Base-by-base conservation (phyloP, 2,888 invertebrate species). In the Sarcophaga caerulescens region DNA sequence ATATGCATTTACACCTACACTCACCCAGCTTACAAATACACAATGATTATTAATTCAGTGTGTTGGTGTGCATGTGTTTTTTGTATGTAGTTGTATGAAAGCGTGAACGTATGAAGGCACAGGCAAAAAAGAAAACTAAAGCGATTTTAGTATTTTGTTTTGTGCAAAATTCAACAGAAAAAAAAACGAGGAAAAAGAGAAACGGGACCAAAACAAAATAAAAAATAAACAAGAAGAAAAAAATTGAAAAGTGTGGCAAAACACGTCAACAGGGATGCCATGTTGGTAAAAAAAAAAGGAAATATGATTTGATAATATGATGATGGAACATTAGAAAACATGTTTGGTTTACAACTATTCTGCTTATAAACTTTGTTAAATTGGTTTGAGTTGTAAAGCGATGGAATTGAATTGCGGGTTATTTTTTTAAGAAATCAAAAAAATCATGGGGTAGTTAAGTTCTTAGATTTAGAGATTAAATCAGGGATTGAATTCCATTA, bases 171-270 rank as follows among this genome's bases (percentile, higher is more conserved):
- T 52, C 23, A 66, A 68, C 44, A 77, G 57, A 82, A 86, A 81
- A 86, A 62, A 66, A 45, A 25, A 23, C 65, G 63, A 60, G 63
- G 62, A 59, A 73, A 17, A 62, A 82, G 81, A 75, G 35, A 71
- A 74, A 81, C 73, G 65, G 77, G 77, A 81, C 84, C 84, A 86
- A 86, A 86, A 86, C 84, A 86, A 86, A 83, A 86, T 63, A 83
- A 76, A 71, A 83, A 75, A 62, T 35, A 75, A 75, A 70, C 63
- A 62, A 80, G 70, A 52, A 79, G 0, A 17, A 81, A 79, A 76
- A 65, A 78, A 69, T 77, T 14, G 65, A 75, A 88, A 85, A 86
- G 86, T 88, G 85, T 88, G 85, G 88, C 88, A 88, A 88, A 88
- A 87, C 85, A 88, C 74, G 78, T 82, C 78, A 68, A 12, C 65